Base-by-base conservation (phyloP, 2,797 vertebrate species). In the Mus minutoides region DNA sequence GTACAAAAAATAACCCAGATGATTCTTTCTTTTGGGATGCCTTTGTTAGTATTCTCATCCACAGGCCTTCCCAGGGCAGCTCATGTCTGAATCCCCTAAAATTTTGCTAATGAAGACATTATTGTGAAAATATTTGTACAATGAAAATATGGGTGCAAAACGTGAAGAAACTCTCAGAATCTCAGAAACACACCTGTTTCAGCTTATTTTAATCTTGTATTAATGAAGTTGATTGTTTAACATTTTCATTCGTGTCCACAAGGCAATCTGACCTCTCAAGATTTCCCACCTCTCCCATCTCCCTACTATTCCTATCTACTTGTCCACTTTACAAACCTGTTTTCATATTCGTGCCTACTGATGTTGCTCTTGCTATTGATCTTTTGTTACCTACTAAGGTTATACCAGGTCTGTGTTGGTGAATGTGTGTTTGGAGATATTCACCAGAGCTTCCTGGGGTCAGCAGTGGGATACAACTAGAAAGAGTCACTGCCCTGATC, bases 91-190 rank as follows among this genome's bases (percentile, higher is more conserved):
- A 94, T 86, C 10, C 37, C 83, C 8, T 22, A 88, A 90, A 88
- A 92, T 52, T 46, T 92, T 83, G 88, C 24, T 75, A 89, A 54
- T 62, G 11, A 94, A 83, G 7, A 82, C 34, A 87, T 67, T 58
- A 93, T 67, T 78, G 60, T 49, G 37, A 24, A 92, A 75, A 94
- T 83, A 58, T 37, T 13, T 14, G 2, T 76, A 89, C 14, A 71
- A 19, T 75, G 4, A 93, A 14, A 90, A 56, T 31, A 82, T 73
- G 54, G 89, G 52, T 52, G 17, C 12, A 75, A 76, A 52, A 83
- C 56, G 56, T 26, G 1, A 92, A 29, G 31, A 93, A 80, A 9
- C 2, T 78, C 40, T 87, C 29, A 87, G 40, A 1, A 64, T 16
- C 21, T 85, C 58, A 80, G 11, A 46, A 46, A 56, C 1, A 83